Conservation (phyloP, 2,888 invertebrate species). For the Acheta domesticus region DNA sequence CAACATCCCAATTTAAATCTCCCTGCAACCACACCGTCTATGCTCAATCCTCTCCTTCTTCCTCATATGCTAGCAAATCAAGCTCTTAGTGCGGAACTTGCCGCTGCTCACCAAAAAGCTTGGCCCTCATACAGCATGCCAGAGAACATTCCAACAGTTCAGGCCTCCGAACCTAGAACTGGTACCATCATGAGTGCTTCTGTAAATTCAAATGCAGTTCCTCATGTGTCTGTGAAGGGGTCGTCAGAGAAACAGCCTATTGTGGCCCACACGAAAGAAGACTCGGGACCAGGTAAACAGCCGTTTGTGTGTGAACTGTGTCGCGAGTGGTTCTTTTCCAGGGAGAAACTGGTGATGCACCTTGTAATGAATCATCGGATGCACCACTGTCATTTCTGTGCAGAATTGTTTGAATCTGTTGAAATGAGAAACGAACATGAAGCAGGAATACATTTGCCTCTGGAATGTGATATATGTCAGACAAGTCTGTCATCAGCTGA, state of each 20-base stretch:
- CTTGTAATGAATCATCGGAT: constrained; percentile 39
- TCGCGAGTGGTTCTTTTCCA: constrained; percentile 39
- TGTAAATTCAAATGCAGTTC: neutral
- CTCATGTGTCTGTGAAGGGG: neutral
- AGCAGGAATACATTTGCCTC: constrained; percentile 35
- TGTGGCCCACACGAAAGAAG: constrained; percentile 26
- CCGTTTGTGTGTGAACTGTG: constrained; percentile 38
- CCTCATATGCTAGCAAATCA: constrained; percentile 21
- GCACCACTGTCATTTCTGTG: constrained; percentile 39
- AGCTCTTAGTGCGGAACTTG: constrained; percentile 11
- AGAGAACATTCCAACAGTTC: constrained; percentile 12
- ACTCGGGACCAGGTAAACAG: constrained; percentile 26
- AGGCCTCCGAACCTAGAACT: constrained; percentile 25
- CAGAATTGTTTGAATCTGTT: constrained; percentile 37
- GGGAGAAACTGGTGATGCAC: constrained; percentile 39
- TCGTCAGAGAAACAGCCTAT: neutral
- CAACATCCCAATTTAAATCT: constrained; percentile 11
- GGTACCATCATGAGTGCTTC: constrained; percentile 31
- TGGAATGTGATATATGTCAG: constrained; percentile 37
- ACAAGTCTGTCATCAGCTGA: constrained; percentile 31
- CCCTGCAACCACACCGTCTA: constrained; percentile 27
- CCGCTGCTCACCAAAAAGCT: constrained; percentile 20
- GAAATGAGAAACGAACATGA: constrained; percentile 37
- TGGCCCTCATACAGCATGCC: constrained; percentile 19
- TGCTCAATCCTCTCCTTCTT: constrained; percentile 29